phyloP scores from a whole-genome alignment of 2,888 invertebrate species.

The Troides helena region DNA sequence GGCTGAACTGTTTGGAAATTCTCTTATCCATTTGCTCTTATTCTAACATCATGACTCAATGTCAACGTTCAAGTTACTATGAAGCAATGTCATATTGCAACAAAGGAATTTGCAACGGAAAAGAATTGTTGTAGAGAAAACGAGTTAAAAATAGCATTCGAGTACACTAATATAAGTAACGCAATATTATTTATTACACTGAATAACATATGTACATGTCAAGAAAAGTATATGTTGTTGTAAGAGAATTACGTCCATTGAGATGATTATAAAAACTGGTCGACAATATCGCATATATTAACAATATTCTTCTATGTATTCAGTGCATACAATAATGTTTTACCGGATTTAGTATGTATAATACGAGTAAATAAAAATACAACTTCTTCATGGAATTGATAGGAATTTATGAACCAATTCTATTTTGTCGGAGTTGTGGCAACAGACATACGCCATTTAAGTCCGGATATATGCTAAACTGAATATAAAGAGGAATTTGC shows the following conservation, averaged over 20 bases:
- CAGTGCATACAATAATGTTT: background rate
- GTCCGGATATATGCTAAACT: background rate
- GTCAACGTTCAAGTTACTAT: slow-evolving; percentile 12
- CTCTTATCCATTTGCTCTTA: background rate
- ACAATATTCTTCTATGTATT: background rate
- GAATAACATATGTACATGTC: too few species aligned
- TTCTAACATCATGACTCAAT: slow-evolving; percentile 10
- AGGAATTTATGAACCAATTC: too few species aligned
- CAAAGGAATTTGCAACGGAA: slow-evolving; percentile 5
- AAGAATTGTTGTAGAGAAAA: slow-evolving; percentile 11
- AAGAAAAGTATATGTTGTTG: too few species aligned
- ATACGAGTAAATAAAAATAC: background rate
- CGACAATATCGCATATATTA: background rate
- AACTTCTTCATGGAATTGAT: too few species aligned
- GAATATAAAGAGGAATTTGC: background rate
- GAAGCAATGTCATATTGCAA: slow-evolving; percentile 9
- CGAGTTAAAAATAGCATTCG: background rate
- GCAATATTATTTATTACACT: too few species aligned
- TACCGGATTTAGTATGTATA: background rate
- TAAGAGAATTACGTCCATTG: too few species aligned
- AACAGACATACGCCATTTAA: background rate
- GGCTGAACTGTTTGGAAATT: too few species aligned
- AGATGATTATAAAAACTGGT: too few species aligned
- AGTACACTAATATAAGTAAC: too few species aligned
- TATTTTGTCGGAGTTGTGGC: background rate